Evolutionary conservation across 1,140 invertebrate genomes (phyloP).

Genomic region (Adelges cooleyi): DNA sequence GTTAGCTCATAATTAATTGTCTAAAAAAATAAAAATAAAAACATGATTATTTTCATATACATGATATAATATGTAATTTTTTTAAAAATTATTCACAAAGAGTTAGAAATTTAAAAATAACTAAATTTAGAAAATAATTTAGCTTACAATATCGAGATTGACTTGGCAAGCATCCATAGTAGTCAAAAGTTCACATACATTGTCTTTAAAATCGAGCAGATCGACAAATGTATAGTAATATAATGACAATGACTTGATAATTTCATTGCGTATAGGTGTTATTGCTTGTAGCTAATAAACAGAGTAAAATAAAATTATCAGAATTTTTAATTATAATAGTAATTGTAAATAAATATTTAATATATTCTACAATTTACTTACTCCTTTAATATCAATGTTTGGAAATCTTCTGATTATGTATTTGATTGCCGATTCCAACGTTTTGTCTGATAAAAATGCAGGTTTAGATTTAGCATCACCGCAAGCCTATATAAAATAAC

Average conservation of each 20-base stretch:
- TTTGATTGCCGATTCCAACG: conserved; percentile 88
- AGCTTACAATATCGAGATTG: conserved; percentile 79
- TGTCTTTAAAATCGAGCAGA: conserved; percentile 94
- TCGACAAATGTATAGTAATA: conserved; percentile 99
- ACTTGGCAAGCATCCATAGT: conserved; percentile 96
- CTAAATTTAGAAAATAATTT: too few species aligned
- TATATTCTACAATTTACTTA: conserved; percentile 32
- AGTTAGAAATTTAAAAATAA: not conserved
- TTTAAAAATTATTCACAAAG: conserved; percentile 12
- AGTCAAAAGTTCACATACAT: conserved; percentile 91
- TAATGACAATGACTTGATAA: conserved; percentile 89
- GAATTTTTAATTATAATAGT: not conserved
- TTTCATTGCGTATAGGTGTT: conserved; percentile 74
- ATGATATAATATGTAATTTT: not conserved
- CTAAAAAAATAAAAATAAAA: conserved; percentile 39
- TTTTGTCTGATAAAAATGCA: conserved; percentile 90
- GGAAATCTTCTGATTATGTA: conserved; percentile 91
- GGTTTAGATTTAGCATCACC: conserved; percentile 97
- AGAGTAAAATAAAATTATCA: not conserved
- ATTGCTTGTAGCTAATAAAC: conserved; percentile 58
- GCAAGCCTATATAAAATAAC: conserved; percentile 55
- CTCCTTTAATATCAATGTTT: conserved; percentile 82
- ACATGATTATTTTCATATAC: not conserved
- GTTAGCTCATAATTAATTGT: conserved; percentile 93
- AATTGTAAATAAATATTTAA: not conserved